Evolutionary conservation across 2,888 invertebrate genomes (phyloP).

Genomic region (Pristionchus entomophagus): DNA sequence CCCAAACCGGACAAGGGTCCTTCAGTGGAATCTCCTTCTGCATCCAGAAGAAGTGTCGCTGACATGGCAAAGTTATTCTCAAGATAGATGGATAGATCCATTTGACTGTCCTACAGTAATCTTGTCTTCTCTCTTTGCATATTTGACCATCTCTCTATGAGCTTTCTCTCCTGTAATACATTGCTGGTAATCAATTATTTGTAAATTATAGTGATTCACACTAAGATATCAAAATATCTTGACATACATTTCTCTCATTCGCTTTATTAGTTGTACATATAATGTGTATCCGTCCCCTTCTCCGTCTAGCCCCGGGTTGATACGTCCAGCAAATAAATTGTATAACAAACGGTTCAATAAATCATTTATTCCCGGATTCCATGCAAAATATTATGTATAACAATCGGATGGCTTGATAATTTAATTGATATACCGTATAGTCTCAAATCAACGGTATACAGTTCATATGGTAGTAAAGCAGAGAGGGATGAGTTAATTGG

Average conservation of each 20-base stretch:
- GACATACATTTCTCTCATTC: constrained; percentile 31
- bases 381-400: constrained; percentile 46
- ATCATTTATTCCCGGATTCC: constrained; percentile 29
- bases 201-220: constrained; percentile 4
- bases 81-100: constrained; percentile 2
- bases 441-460: constrained; percentile 16
- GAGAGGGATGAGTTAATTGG: not conserved
- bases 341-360: constrained; percentile 13
- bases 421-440: not conserved
- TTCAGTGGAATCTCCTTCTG: constrained; percentile 33
- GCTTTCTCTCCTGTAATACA: constrained; percentile 29
- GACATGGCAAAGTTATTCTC: constrained; percentile 66
- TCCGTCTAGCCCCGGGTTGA: not conserved
- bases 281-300: not conserved
- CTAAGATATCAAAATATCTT: constrained; percentile 13
- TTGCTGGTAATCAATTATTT: constrained; percentile 25
- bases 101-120: not conserved
- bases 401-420: constrained; percentile 28
- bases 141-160: constrained; percentile 22
- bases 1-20: constrained; percentile 41
- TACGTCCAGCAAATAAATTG: not conserved
- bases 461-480: constrained; percentile 32
- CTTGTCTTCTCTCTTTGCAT: not conserved
- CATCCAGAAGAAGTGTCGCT: constrained; percentile 58
- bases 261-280: constrained; percentile 26